These are phyloP conservation scores for Ostrea edulis DNA, from an alignment of 1,140 invertebrate genomes.

Conservation along the genomic window DNA sequence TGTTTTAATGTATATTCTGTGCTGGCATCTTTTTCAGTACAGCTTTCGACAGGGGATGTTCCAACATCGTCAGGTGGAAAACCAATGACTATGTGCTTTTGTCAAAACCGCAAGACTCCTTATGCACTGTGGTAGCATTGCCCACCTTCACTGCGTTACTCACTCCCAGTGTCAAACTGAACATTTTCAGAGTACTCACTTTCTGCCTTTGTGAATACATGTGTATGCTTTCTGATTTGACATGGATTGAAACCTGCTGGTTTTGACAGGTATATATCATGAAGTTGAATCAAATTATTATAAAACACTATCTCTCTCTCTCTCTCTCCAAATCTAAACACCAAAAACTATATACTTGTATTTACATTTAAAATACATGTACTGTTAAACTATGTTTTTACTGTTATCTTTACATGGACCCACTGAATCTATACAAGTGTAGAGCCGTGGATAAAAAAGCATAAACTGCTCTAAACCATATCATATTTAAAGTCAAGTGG, in stretches of 20 bases:
- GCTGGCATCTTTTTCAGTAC: slow-evolving; percentile 40
- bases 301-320: too few relatives aligned
- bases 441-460: too few relatives aligned
- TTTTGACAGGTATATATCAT: not conserved
- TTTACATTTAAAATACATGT: too few relatives aligned
- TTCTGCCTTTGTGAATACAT: not conserved
- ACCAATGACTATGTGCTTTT: slow-evolving; percentile 36
- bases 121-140: slow-evolving; percentile 35
- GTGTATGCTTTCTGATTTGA: slow-evolving; percentile 4
- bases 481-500: too few relatives aligned
- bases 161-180: not conserved
- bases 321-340: too few relatives aligned
- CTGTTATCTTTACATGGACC: too few relatives aligned
- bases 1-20: not conserved
- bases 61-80: slow-evolving; percentile 37
- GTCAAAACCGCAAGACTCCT: slow-evolving; percentile 12
- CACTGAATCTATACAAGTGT: too few relatives aligned
- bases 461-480: too few relatives aligned
- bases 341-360: too few relatives aligned
- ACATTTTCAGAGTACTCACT: not conserved
- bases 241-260: too few relatives aligned
- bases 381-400: too few relatives aligned
- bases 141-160: not conserved
- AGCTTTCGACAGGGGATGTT: slow-evolving; percentile 38
- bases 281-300: too few relatives aligned